Evolutionary conservation across 2,797 vertebrate genomes (phyloP).

Genomic region (Esox masquinongy): DNA sequence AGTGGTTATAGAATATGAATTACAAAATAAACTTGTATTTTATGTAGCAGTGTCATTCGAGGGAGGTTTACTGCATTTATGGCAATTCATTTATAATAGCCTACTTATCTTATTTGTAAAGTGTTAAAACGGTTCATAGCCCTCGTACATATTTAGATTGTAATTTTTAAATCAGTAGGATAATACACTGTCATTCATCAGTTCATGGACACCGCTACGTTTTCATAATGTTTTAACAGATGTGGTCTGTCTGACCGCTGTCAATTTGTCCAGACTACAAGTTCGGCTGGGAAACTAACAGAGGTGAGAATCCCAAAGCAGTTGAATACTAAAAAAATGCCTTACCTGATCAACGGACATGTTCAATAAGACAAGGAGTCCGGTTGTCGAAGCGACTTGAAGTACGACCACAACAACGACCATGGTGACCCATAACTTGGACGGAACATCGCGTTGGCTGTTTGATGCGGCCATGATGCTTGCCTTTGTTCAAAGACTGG

Average conservation of each 20-base stretch:
- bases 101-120: too few relatives aligned
- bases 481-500: slow-evolving; percentile 52
- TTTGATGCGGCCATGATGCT: slow-evolving; percentile 48
- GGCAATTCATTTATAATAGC: too few relatives aligned
- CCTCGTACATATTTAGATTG: neutral
- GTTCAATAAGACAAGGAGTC: slow-evolving; percentile 69
- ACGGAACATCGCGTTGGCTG: slow-evolving; percentile 23
- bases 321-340: neutral
- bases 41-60: neutral
- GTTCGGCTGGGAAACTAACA: neutral
- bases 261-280: neutral
- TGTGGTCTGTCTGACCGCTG: neutral
- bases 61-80: too few relatives aligned
- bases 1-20: neutral
- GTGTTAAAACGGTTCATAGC: too few relatives aligned
- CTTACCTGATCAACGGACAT: slow-evolving; percentile 70
- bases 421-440: slow-evolving; percentile 57
- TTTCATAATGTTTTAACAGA: neutral
- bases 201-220: neutral
- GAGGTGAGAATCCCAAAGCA: too few relatives aligned
- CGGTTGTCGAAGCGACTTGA: slow-evolving; percentile 65
- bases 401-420: slow-evolving; percentile 60
- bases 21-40: neutral
- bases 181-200: neutral
- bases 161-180: neutral